Evolutionary conservation across 2,888 invertebrate genomes (phyloP), one percentile per base, ranked within the genome.

Genomic region (Dicranocentrus wangi): DNA sequence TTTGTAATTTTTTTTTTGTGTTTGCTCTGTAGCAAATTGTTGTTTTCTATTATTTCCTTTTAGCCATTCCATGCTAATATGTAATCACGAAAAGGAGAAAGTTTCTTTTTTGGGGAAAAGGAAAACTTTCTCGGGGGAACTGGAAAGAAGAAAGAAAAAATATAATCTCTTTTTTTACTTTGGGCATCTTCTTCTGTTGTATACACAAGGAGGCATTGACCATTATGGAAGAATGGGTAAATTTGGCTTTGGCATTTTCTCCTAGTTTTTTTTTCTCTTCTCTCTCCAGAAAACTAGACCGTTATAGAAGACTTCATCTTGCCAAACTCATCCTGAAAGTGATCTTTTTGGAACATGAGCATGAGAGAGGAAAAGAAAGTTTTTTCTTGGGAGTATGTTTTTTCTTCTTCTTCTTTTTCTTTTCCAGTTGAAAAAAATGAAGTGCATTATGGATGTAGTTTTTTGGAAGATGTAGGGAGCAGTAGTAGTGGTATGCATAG

Each of bases 261-360:
- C 42, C 32, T 28, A n/a, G n/a, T 51, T 51, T 51, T 17, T 51
- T 17, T 8, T 51, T 51, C 7, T 3, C 17, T 51, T 1, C 51
- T 58, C 19, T 3, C 27, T 10, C n/a, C 15, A 47, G 63, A 43
- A 76, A 43, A 75, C 28, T 51, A 58, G 19, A 60, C 10, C 25
- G 60, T 28, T 23, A n/a, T n/a, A n/a, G n/a, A n/a, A 66, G 68
- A 76, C 75, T 75, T 75, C 75, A 75, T 68, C 76, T 76, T 68
- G 76, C 76, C 76, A 76, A 76, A 76, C 76, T 76, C 76, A 76
- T 76, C 76, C 68, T 76, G 76, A 68, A 76, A 75, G 75, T 75
- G 75, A 75, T 75, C 75, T 65, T 75, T 75, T 66, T 75, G 66
- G 75, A 75, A 58, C 61, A 63, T 51, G n/a, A n/a, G n/a, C n/a